Evolutionary conservation across 2,113 vertebrate genomes (phyloP).

Genomic region (Tringa solitaria): DNA sequence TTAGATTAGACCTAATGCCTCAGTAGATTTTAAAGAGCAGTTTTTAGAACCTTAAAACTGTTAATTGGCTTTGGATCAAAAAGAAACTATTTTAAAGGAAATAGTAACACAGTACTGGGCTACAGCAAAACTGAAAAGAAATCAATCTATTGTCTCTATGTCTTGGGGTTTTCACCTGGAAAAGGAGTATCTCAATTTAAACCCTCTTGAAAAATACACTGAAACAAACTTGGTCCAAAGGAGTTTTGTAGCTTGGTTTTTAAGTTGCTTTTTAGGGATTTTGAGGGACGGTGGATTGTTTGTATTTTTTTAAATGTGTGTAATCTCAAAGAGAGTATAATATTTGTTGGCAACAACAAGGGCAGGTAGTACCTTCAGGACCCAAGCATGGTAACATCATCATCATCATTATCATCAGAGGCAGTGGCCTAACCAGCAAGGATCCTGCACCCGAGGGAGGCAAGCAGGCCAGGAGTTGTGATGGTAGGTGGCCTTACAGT

Average conservation of each 20-base stretch:
- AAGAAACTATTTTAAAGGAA: neutral
- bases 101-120: neutral
- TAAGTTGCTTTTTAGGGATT: neutral
- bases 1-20: neutral
- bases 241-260: neutral
- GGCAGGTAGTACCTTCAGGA: neutral
- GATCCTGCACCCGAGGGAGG: fast-evolving
- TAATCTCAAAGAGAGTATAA: neutral
- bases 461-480: neutral
- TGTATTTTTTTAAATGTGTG: neutral
- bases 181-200: neutral
- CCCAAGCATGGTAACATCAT: too few relatives aligned
- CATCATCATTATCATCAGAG: too few relatives aligned
- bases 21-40: neutral
- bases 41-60: neutral
- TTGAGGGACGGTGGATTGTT: too few relatives aligned
- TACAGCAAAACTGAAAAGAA: neutral
- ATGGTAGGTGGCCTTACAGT: neutral
- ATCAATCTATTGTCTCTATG: neutral
- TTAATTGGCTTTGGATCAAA: neutral
- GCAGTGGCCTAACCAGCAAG: neutral
- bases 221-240: neutral
- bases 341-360: neutral
- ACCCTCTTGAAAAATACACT: neutral
- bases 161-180: neutral